Conservation (phyloP, 2,888 invertebrate genomes). For the Polydesmus complanatus region DNA sequence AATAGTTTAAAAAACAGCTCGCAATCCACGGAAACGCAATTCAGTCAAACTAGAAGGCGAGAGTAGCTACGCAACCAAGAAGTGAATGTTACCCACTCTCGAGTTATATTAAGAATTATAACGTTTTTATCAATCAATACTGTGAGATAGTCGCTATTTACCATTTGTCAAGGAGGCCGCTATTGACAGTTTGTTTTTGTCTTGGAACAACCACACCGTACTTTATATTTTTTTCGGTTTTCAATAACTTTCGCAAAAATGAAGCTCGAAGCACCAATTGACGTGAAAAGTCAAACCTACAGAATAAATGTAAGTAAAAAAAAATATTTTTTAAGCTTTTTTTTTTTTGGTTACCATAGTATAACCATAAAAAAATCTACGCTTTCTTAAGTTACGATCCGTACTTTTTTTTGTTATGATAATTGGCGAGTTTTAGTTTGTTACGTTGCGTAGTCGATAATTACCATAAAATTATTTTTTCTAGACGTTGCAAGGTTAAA, state of each 20-base stretch:
- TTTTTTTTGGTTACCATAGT: background rate
- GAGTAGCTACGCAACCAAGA: background rate
- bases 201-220: background rate
- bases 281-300: conserved; percentile 7
- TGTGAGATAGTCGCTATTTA: background rate
- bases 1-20: background rate
- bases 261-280: conserved; percentile 11
- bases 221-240: background rate
- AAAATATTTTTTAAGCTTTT: background rate
- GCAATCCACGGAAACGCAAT: background rate
- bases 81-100: background rate
- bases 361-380: too few species aligned
- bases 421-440: background rate
- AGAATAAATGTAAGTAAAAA: conserved; percentile 7
- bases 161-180: background rate
- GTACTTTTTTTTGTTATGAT: too few species aligned
- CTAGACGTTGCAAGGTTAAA: background rate
- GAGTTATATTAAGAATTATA: background rate
- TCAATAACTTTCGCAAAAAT: conserved; percentile 1
- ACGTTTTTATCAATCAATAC: background rate
- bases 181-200: background rate
- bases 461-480: background rate
- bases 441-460: background rate
- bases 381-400: too few species aligned
- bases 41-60: background rate